Evolutionary conservation across 2,888 invertebrate genomes (phyloP), one percentile per base, ranked within the genome.

Genomic region (Himalopsyche tibetana): DNA sequence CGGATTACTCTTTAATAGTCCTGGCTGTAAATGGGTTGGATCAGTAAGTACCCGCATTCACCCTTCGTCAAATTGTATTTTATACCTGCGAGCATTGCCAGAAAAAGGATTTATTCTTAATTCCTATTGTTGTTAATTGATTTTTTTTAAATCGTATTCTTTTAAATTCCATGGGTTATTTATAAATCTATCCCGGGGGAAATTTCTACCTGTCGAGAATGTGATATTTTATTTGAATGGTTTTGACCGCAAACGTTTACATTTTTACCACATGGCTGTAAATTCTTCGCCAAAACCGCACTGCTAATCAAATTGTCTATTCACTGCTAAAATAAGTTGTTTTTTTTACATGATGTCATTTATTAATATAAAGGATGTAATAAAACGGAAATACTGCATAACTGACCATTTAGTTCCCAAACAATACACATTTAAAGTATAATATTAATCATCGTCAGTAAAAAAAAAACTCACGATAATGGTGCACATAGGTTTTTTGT

Each of bases 1-100:
- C 5, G 79, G 82, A 85, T 82, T 82, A 82, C 79, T 82, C 55
- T 85, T 85, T 28, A 8, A 63, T 63, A 63, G 63, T n/a, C 19
- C 15, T 5, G 28, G 19, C 63, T 63, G 63, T 4, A 63, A 63
- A 63, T 63, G 63, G 63, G 19, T 19, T 19, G 63, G 19, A 63
- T 63, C n/a, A 28, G 19, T 19, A 63, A 5, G 19, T 63, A 63
- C 63, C 63, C 63, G 6, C 19, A 63, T 63, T 63, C 28, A 63
- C 63, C 63, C 63, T 63, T 63, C 63, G 28, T 63, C 63, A 63
- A 28, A 63, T 9, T 19, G 19, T 15, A 63, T 63, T 63, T 19
- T 63, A 15, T 63, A 28, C 63, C n/a, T 63, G 63, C 19, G 19
- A 5, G 11, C 63, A 19, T n/a, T 11, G 63, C 63, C n/a, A 63